Percentiles rank a stretch among this genome's conserved stretches.
Conservation (phyloP, 2,888 invertebrate species). For the Eurytoma californica region DNA sequence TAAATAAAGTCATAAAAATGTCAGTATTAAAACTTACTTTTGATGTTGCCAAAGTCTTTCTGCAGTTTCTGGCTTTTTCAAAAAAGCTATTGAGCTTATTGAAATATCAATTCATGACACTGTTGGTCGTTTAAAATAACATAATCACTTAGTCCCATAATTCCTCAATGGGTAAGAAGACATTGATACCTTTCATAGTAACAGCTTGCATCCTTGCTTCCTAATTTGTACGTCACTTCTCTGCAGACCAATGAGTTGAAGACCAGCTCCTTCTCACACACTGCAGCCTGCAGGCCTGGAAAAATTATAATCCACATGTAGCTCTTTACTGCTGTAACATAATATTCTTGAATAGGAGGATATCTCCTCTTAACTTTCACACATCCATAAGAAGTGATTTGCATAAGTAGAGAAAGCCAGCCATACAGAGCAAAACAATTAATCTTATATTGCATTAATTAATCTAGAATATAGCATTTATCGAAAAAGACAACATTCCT, state of each 20-base stretch:
- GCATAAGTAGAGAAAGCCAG: slow-evolving; percentile 51
- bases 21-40: slow-evolving; percentile 21
- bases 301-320: slow-evolving; percentile 36
- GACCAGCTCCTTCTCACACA: slow-evolving; percentile 32
- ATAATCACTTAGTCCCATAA: slow-evolving; percentile 26
- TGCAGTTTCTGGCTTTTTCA: background rate
- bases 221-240: slow-evolving; percentile 28
- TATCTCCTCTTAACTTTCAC: slow-evolving; percentile 44
- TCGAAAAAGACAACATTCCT: background rate
- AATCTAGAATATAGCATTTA: slow-evolving; percentile 1
- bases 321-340: slow-evolving; percentile 25
- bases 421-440: slow-evolving; percentile 41
- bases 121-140: slow-evolving; percentile 13
- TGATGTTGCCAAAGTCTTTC: background rate
- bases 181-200: slow-evolving; percentile 30
- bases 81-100: slow-evolving; percentile 25
- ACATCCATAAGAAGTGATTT: slow-evolving; percentile 47
- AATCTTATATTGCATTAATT: slow-evolving; percentile 30
- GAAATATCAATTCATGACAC: slow-evolving; percentile 37
- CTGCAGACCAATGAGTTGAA: slow-evolving; percentile 35
- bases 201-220: slow-evolving; percentile 25
- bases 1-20: no score
- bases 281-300: slow-evolving; percentile 14
- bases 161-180: slow-evolving; percentile 13
- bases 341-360: slow-evolving; percentile 39